Base-by-base conservation (phyloP, 2,888 invertebrate genomes). In the Incurvaria masculella region DNA sequence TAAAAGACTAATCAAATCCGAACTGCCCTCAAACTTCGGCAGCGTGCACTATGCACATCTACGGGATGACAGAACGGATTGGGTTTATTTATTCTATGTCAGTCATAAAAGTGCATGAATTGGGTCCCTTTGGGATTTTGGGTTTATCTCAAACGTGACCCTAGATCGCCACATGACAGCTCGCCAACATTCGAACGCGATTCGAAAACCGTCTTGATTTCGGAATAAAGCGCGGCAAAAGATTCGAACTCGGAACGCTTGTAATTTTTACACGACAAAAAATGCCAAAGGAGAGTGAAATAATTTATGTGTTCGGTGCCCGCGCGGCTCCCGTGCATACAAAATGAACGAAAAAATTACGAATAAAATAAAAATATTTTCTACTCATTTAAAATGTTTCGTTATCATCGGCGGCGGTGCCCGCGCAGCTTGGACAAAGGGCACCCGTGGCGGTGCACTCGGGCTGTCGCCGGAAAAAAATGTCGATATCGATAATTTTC, bases 311-410 rank as follows among this genome's bases (percentile, higher is more conserved):
- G 64, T 63, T 56, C 59, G 57, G 43, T 19, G 59, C 59, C 70
- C 72, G 73, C 64, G 63, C 74, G 69, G 78, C 78, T 78, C 76
- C 78, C 64, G 75, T 78, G 74, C 74, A 69, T 63, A 61, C 63
- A 61, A 60, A 43, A 21, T 68, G 64, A 69, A 71, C 68, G 72
- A 74, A 44, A 74, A 72, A 72, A 73, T 66, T n/a, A n/a, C n/a
- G 76, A 74, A 72, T 69, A 73, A 75, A 70, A 67, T 66, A 69
- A 65, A 64, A 68, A 66, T 64, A 68, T 65, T 66, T 65, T 63
- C 72, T 69, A 76, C 76, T 76, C 76, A 78, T 78, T 78, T 76
- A 74, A 73, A 76, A 78, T 75, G 76, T 76, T 76, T 71, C 68
- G 75, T 75, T 78, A 78, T 78, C 78, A 78, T 72, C 76, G 73